These are phyloP conservation scores for Prunella fulvescens DNA, from an alignment of 2,113 vertebrate genomes.

Conservation along the genomic window DNA sequence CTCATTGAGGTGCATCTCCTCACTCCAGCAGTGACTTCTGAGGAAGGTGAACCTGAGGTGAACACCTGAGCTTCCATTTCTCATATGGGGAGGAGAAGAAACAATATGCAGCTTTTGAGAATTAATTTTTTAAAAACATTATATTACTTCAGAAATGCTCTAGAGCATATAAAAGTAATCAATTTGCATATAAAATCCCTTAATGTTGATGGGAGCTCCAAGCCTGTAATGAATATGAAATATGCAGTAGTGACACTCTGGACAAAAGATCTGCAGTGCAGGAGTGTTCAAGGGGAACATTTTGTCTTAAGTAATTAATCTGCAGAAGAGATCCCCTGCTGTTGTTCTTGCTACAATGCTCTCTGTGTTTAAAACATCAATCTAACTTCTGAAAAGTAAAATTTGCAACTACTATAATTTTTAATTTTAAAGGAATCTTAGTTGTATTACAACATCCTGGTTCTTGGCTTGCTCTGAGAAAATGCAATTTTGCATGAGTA, in stretches of 20 bases:
- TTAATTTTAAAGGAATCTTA: constrained; percentile 40
- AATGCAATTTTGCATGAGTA: neutral
- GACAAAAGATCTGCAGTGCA: constrained; percentile 69
- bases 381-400: constrained; percentile 59
- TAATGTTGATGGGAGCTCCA: constrained; percentile 46
- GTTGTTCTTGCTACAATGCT: constrained; percentile 56
- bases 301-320: constrained; percentile 70
- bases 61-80: constrained; percentile 18
- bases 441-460: constrained; percentile 2
- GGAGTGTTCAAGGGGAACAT: constrained; percentile 61
- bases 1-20: neutral
- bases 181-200: constrained; percentile 64
- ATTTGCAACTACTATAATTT: constrained; percentile 55
- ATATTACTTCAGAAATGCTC: constrained; percentile 42
- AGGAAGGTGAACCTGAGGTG: constrained; percentile 34
- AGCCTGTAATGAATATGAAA: constrained; percentile 54
- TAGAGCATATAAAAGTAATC: constrained; percentile 60
- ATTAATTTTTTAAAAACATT: constrained; percentile 16
- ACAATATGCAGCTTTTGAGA: constrained; percentile 44
- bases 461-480: constrained; percentile 22
- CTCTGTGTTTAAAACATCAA: constrained; percentile 51
- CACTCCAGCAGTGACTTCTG: neutral
- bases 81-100: neutral
- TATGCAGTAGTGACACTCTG: constrained; percentile 51
- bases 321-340: constrained; percentile 58